These are phyloP conservation scores for Psilopsiagon aymara DNA, from an alignment of 2,113 vertebrate species.

Conservation along the genomic window DNA sequence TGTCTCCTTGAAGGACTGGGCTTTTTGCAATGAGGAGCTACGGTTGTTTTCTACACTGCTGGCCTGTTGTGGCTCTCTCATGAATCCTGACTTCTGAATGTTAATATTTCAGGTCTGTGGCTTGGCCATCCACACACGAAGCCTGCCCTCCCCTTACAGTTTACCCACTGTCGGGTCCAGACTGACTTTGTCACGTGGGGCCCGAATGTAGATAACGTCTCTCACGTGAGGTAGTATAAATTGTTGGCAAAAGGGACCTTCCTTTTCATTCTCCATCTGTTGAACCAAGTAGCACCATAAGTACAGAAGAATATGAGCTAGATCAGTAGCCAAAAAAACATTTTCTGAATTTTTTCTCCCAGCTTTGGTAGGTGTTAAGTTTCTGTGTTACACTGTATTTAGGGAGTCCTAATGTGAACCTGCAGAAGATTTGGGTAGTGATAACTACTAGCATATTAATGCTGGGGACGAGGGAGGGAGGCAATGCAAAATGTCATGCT, in stretches of 20 bases:
- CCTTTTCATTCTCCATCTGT: constrained; percentile 31
- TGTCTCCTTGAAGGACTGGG: not conserved
- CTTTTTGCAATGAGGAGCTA: not conserved
- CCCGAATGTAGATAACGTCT: not conserved
- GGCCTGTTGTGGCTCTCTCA: not conserved
- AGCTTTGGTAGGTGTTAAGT: constrained; percentile 8
- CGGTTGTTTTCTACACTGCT: not conserved
- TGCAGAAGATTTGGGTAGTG: not conserved
- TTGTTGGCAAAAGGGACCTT: constrained; percentile 13
- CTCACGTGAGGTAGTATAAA: constrained; percentile 5
- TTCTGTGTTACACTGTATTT: constrained; percentile 15
- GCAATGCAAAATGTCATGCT: not conserved
- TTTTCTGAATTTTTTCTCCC: not conserved
- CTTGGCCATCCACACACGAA: not conserved
- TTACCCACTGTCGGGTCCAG: not conserved
- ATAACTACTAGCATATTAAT: not conserved
- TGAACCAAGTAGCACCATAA: constrained; percentile 8
- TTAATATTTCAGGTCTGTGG: not conserved
- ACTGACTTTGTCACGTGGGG: not conserved
- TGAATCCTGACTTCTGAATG: not conserved
- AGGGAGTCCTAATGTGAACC: constrained; percentile 26
- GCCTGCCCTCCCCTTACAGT: not conserved
- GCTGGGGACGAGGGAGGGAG: not conserved
- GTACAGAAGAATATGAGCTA: constrained; percentile 2
- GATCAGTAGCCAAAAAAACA: constrained; percentile 14